Evolutionary conservation across 1,140 invertebrate species (phyloP), one percentile per base, ranked within the genome.

Genomic region (Zaprionus tsacasi): DNA sequence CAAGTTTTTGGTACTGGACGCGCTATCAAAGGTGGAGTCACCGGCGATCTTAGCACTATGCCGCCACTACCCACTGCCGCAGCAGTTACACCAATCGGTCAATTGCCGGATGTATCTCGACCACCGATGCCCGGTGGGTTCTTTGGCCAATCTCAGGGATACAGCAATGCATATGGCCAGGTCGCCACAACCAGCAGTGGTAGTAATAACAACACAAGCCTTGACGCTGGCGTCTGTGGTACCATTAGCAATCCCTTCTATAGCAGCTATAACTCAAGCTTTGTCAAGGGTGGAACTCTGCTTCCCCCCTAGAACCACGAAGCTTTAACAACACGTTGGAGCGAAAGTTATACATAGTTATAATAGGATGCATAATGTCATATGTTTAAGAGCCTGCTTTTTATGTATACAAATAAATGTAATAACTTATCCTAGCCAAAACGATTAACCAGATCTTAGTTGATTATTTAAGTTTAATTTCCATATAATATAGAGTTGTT

Each of bases 21-120:
- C 2, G 86, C 85, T 11, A 89, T 89, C 1, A 89, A 85, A 48
- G 85, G 82, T 0, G 82, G 82, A 3, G 4, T 48, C 27, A 58
- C 43, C 25, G 33, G 27, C 11, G 66, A 59, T 33, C 6, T 63
- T 2, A n/a, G 2, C 17, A 50, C 3, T 30, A 52, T 66, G 68
- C 63, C 65, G 11, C 13, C 57, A 21, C n/a, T 59, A 21, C 35
- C 70, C 10, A 25, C 27, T 27, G 27, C 25, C 8, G 27, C 67
- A 10, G 0, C 72, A 70, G 21, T 59, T 57, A 3, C 17, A n/a
- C 58, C 21, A 43, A 25, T 55, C 27, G 50, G 43, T 0, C 76
- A 79, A 45, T 72, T 61, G 48, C 35, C 75, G 6, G 64, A 67
- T 50, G 10, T 48, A 6, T 12, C 56, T 2, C 43, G 30, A 27